Conservation (phyloP, 2,113 vertebrate species). For the Machaerirhynchus nigripectus region DNA sequence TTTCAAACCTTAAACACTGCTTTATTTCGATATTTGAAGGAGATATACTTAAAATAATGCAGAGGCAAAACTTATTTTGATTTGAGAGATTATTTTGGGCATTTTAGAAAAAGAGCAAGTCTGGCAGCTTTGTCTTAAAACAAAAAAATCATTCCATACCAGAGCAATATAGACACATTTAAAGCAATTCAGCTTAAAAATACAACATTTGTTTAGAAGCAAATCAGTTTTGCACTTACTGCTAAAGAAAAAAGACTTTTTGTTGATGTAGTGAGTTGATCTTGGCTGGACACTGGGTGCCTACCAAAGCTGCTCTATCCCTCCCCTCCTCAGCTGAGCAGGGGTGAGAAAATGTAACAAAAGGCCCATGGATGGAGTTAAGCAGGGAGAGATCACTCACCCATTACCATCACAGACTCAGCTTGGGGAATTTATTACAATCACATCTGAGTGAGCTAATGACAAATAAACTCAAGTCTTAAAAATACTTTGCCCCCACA, state of each 20-base stretch:
- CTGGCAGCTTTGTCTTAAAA: background rate
- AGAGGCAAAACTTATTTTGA: background rate
- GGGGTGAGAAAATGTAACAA: background rate
- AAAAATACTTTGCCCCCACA: background rate
- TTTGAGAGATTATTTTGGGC: background rate
- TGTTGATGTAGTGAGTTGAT: background rate
- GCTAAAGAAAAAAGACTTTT: background rate
- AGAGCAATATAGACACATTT: background rate
- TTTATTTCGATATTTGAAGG: background rate
- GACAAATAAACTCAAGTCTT: background rate
- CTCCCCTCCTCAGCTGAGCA: background rate
- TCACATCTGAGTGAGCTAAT: background rate
- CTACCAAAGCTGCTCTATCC: background rate
- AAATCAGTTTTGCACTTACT: background rate
- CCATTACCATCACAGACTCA: background rate
- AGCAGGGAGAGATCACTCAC: background rate
- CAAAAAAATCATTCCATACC: background rate
- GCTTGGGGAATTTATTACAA: background rate
- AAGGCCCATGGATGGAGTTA: background rate
- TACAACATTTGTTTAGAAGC: background rate
- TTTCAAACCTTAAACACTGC: background rate
- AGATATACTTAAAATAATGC: background rate
- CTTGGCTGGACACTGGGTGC: rapidly evolving
- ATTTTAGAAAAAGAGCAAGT: background rate
- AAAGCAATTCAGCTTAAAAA: background rate